Conservation (phyloP, 2,113 vertebrate genomes). For the Etia nguti region DNA sequence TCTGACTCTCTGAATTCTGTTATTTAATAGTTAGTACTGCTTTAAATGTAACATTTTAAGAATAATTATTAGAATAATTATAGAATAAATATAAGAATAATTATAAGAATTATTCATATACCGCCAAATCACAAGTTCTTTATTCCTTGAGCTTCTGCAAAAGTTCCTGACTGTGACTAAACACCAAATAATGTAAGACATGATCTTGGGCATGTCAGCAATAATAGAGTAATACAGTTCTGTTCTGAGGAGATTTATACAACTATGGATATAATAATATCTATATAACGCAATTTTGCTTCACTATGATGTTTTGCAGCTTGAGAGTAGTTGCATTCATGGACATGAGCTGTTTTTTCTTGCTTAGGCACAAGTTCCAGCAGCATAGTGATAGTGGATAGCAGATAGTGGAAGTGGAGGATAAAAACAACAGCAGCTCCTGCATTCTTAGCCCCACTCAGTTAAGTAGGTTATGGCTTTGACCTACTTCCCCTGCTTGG, state of each 20-base stretch:
- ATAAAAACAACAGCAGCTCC: constrained; percentile 51
- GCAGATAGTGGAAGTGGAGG: neutral
- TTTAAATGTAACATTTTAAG: neutral
- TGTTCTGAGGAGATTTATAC: neutral
- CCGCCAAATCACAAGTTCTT: neutral
- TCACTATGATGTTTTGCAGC: neutral
- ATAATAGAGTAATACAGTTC: neutral
- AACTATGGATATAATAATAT: neutral
- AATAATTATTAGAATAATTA: neutral
- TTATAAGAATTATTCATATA: too few relatives aligned
- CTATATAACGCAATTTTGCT: neutral
- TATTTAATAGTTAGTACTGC: neutral
- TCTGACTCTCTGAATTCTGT: neutral
- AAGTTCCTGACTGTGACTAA: neutral
- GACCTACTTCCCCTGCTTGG: constrained; percentile 50
- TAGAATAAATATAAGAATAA: neutral
- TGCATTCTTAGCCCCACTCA: constrained; percentile 39
- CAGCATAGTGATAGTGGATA: neutral
- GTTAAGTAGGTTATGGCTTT: constrained; percentile 62
- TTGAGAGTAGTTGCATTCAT: neutral
- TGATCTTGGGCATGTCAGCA: neutral
- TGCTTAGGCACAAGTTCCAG: neutral
- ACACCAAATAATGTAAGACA: neutral
- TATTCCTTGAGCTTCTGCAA: neutral
- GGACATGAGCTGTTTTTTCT: neutral